Evolutionary conservation across 2,888 invertebrate species (phyloP).

Genomic region (Horisme vitalbata): DNA sequence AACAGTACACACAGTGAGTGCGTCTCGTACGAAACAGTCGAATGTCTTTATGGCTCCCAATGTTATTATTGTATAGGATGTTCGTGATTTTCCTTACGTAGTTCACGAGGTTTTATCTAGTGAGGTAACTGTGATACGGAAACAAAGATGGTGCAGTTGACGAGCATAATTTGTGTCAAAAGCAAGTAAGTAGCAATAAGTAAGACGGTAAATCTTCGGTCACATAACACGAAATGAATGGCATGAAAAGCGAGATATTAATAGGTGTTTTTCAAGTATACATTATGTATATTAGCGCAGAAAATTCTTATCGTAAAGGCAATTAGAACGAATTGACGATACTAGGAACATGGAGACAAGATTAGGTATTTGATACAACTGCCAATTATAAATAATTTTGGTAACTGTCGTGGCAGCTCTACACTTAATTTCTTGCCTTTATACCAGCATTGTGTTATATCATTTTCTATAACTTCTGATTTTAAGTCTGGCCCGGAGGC

Average conservation of each 20-base stretch:
- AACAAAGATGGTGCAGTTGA: conserved; percentile 49
- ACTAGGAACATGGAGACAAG: too few relatives aligned
- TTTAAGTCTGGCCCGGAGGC: too few relatives aligned
- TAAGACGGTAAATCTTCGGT: conserved; percentile 4
- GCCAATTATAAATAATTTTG: too few relatives aligned
- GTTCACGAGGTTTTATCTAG: conserved; percentile 2
- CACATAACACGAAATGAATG: conserved; percentile 5
- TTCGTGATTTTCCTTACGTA: conserved; percentile 8
- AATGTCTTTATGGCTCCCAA: conserved; percentile 15
- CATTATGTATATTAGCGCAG: too few relatives aligned
- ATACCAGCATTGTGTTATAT: too few relatives aligned
- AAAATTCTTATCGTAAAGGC: too few relatives aligned
- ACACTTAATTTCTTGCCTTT: too few relatives aligned
- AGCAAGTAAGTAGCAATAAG: conserved; percentile 46
- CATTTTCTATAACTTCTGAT: too few relatives aligned
- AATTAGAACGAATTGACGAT: conserved; percentile 5
- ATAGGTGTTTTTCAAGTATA: too few relatives aligned
- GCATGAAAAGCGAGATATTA: not conserved
- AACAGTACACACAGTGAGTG: conserved; percentile 33
- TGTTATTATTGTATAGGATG: conserved; percentile 14
- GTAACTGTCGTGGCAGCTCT: too few relatives aligned
- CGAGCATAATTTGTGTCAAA: conserved; percentile 47
- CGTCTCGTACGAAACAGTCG: conserved; percentile 28
- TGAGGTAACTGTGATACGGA: conserved; percentile 5
- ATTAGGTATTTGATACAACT: too few relatives aligned